Conservation (phyloP, 1,140 invertebrate species). For the Cotesia glomerata region DNA sequence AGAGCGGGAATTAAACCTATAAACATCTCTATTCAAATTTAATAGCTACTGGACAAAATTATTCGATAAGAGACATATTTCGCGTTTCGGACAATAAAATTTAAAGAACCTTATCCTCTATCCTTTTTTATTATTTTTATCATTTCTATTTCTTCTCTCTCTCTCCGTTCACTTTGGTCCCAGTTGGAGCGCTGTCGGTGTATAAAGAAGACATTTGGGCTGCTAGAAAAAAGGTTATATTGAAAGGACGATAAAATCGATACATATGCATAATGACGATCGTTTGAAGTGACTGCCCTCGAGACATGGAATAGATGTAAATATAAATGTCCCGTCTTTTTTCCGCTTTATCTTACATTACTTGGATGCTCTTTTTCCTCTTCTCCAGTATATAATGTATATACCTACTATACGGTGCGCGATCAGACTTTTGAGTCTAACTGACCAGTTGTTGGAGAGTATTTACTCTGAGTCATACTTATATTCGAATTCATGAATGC, state of each 20-base stretch:
- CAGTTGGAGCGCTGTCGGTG: not conserved
- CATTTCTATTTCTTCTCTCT: not conserved
- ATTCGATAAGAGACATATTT: constrained; percentile 13
- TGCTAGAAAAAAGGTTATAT: constrained; percentile 1
- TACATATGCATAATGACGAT: constrained; percentile 25
- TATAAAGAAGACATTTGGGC: constrained; percentile 15
- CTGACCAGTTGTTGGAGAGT: no score
- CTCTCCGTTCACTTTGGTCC: not conserved
- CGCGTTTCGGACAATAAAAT: constrained; percentile 23
- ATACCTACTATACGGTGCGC: no score
- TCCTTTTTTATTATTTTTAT: not conserved
- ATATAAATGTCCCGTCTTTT: constrained; percentile 3
- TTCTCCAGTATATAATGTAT: not conserved
- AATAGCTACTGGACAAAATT: constrained; percentile 12
- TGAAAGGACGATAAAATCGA: constrained; percentile 26
- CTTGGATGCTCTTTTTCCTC: not conserved
- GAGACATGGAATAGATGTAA: constrained; percentile 2
- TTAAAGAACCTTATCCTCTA: constrained; percentile 7
- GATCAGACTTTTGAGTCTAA: no score
- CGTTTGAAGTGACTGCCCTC: constrained; percentile 4
- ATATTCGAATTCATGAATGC: not conserved
- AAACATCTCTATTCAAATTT: constrained; percentile 27
- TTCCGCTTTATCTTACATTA: not conserved
- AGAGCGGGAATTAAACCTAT: constrained; percentile 10
- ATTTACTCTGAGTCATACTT: not conserved